Base-by-base conservation (phyloP, 2,797 vertebrate genomes). In the Bovichtus diacanthus region DNA sequence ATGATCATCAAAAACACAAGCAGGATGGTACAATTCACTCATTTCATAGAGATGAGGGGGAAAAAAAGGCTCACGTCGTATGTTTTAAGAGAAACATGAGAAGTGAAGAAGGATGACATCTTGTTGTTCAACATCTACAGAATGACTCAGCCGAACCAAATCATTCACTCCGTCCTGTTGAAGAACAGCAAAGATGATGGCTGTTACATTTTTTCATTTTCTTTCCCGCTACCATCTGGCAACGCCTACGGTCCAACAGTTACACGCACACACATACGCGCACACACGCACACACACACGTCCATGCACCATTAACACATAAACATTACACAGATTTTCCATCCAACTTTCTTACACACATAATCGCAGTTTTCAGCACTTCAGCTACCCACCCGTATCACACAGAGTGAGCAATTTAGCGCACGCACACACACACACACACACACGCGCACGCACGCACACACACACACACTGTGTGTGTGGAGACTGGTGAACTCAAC, bases 151-250 rank as follows among this genome's bases (percentile, higher is more conserved):
- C 46, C 10, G 6, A 64, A 75, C 29, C 44, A 70, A 82, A 90
- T 68, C 79, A 46, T 80, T 88, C 68, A 67, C 81, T 76, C 63
- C 2, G 13, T 85, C 67, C 74, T 69, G 76, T 41, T 72, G 21
- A 86, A 73, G 55, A 80, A 76, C 73, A 55, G 71, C 59, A 54
- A 84, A 67, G 69, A 83, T 59, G 78, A 86, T 71, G 63, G 78
- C 80, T 80, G 72, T 55, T 78, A 68, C 50, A 54, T 81, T 70
- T 77, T 87, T 76, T 72, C 27, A 39, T 78, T 86, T 83, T 73
- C 63, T 75, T 60, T 62, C 74, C 69, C 41, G 69, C 74, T 62
- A 89, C 92, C 93, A 92, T 93, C 93, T 93, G 92, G 87, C 80
- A 83, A 87, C 60, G 39, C 56, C 76, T 44, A 88, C 90, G 61